A percentile compares a stretch with the other conserved stretches of the same genome.
These are phyloP conservation scores for Sebastes diploproa DNA, from an alignment of 2,797 vertebrate species.

Conservation along the genomic window DNA sequence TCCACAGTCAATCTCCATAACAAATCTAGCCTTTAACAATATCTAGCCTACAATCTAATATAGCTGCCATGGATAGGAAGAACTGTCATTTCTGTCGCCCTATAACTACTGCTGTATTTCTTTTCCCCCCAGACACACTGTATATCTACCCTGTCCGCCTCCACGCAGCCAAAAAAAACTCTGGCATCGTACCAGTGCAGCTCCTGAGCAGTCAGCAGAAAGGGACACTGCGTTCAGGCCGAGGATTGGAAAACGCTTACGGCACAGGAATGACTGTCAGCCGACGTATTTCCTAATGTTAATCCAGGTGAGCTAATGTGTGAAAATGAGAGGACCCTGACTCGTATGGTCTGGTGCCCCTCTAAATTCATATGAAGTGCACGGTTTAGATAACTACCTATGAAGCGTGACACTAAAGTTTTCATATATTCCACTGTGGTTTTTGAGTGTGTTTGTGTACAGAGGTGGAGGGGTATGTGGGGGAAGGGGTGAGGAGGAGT, in stretches of 20 bases:
- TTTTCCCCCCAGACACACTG: conserved; percentile 19
- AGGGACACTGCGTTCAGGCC: conserved; percentile 41
- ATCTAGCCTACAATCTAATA: conserved; percentile 21
- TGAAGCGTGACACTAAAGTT: conserved; percentile 24
- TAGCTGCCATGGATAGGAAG: conserved; percentile 17
- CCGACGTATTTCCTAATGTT: conserved; percentile 45
- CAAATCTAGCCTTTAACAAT: conserved; percentile 29
- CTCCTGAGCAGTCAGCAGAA: conserved; percentile 61
- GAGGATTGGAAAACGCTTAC: conserved; percentile 40
- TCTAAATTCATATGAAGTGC: neutral
- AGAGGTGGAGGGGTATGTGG: conserved; percentile 11
- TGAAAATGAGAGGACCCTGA: conserved; percentile 23
- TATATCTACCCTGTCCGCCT: conserved; percentile 50
- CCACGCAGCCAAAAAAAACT: conserved; percentile 58
- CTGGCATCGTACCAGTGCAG: conserved; percentile 52
- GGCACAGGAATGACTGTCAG: conserved; percentile 50
- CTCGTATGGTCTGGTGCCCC: conserved; percentile 1
- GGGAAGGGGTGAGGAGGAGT: conserved; percentile 39
- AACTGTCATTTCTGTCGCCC: conserved; percentile 37
- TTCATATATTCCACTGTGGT: conserved; percentile 42
- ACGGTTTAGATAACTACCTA: conserved; percentile 10
- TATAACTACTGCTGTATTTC: conserved; percentile 35
- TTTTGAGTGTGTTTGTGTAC: neutral
- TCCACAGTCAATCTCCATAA: conserved; percentile 20
- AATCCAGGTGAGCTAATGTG: conserved; percentile 58